These are phyloP conservation scores for Beris chalybata DNA, from an alignment of 2,888 invertebrate genomes.

Conservation along the genomic window DNA sequence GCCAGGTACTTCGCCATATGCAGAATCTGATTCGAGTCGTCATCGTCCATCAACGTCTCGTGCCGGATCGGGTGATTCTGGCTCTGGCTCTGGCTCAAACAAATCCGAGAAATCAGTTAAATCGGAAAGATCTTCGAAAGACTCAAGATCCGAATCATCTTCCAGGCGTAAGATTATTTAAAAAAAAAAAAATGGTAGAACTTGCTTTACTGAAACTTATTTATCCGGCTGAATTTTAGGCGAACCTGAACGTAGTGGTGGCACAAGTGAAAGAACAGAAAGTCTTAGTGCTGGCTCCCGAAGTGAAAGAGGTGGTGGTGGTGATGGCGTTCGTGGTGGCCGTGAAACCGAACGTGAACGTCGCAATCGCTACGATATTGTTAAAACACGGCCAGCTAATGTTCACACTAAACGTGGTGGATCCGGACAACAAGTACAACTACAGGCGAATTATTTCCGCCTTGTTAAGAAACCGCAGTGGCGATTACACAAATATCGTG, in stretches of 20 bases:
- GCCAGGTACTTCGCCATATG: conserved; percentile 26
- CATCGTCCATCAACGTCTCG: conserved; percentile 19
- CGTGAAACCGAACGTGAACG: conserved; percentile 13
- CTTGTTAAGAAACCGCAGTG: conserved; percentile 68
- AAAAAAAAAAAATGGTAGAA: too few relatives aligned
- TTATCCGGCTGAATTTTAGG: conserved; percentile 1
- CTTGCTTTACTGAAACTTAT: neutral
- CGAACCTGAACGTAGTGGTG: conserved; percentile 1
- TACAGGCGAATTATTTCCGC: conserved; percentile 71
- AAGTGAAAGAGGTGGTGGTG: conserved; percentile 30
- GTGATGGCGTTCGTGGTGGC: conserved; percentile 26
- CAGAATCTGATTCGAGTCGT: conserved; percentile 14
- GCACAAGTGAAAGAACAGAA: conserved; percentile 7
- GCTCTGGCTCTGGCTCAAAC: conserved; percentile 21
- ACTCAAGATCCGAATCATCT: conserved; percentile 24
- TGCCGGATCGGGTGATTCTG: conserved; percentile 24
- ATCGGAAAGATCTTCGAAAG: conserved; percentile 22
- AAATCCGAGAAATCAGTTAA: conserved; percentile 25
- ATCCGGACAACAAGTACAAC: conserved; percentile 58
- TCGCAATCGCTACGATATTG: conserved; percentile 44
- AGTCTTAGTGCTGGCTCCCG: conserved; percentile 37
- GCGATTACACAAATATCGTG: conserved; percentile 73
- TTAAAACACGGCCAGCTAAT: conserved; percentile 49
- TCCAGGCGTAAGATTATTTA: conserved; percentile 12
- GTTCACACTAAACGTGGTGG: conserved; percentile 55